Evolutionary conservation across 2,113 vertebrate species (phyloP).

Genomic region (Hipposideros armiger): DNA sequence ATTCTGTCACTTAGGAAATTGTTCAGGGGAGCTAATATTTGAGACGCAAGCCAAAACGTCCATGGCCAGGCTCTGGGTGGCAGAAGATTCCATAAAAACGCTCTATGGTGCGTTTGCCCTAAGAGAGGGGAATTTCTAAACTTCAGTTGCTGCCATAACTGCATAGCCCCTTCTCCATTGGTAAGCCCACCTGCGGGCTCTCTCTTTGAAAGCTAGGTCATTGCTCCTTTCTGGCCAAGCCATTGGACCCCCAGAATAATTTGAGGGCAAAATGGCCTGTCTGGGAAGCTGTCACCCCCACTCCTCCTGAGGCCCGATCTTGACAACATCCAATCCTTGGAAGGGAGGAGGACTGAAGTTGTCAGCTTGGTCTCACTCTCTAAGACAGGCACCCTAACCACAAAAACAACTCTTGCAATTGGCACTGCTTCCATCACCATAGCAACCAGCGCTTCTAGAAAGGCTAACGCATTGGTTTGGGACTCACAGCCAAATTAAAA

Average conservation of each 20-base stretch:
- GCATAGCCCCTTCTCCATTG: background rate
- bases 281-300: background rate
- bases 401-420: conserved; percentile 76
- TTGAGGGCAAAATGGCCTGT: background rate
- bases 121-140: background rate
- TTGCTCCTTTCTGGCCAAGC: background rate
- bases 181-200: background rate
- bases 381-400: conserved; percentile 73
- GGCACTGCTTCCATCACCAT: conserved; percentile 69
- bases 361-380: conserved; percentile 43
- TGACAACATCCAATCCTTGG: conserved; percentile 59
- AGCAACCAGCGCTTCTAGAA: conserved; percentile 73
- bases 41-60: conserved; percentile 24
- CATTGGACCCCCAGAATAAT: background rate
- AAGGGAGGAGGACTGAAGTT: conserved; percentile 34
- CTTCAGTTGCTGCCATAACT: background rate
- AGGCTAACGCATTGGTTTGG: conserved; percentile 58
- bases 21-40: conserved; percentile 23
- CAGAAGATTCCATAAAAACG: conserved; percentile 44
- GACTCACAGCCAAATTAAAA: conserved; percentile 74
- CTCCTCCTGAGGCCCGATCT: background rate
- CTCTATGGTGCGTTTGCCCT: background rate
- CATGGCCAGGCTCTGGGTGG: background rate
- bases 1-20: conserved; percentile 65
- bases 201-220: background rate